Evolutionary conservation across 2,888 invertebrate species (phyloP), one percentile per base, ranked within the genome.

Genomic region (Euzetes globulus): DNA sequence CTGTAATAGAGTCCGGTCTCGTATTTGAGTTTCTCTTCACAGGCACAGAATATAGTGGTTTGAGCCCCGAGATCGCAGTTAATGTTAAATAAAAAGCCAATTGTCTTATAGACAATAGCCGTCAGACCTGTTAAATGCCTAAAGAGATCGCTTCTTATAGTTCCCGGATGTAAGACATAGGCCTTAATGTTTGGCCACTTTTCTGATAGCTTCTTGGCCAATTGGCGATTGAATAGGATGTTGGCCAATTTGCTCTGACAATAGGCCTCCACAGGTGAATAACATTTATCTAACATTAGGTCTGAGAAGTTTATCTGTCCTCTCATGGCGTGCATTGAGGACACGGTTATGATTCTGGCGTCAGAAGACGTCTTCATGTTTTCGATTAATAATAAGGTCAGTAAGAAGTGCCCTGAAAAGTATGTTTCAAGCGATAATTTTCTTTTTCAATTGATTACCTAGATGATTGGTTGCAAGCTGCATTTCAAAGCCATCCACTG

Each of bases 1-100:
- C 75, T 75, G 70, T 78, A 82, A 73, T 80, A 80, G 75, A 80
- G 79, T 15, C 84, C 84, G 13, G 81, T 78, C 41, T 81, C 80
- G 37, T 80, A 79, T 22, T 80, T 80, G 71, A 83, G 75, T 33
- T 80, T 80, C 60, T 81, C 80, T 29, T 81, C 81, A 1, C 84
- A 80, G 41, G 82, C 81, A 80, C 90, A 90, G 81, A 90, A 87
- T 75, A 91, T 86, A 0, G 87, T 86, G 1, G 91, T 91, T 83
- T 91, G 91, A 0, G 91, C 90, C 3, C 84, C 85, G 78, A 83
- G 82, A 17, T 80, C 80, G 0, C 82, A 75, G 7, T 80, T 80
- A 77, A 83, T 83, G 80, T 82, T 82, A 25, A 83, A 77, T 2
- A 77, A 15, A 45, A 70, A 77, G 17, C 77, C 78, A 55, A 82